Conservation (phyloP, 2,888 invertebrate genomes). For the Sinotaia quadrata region DNA sequence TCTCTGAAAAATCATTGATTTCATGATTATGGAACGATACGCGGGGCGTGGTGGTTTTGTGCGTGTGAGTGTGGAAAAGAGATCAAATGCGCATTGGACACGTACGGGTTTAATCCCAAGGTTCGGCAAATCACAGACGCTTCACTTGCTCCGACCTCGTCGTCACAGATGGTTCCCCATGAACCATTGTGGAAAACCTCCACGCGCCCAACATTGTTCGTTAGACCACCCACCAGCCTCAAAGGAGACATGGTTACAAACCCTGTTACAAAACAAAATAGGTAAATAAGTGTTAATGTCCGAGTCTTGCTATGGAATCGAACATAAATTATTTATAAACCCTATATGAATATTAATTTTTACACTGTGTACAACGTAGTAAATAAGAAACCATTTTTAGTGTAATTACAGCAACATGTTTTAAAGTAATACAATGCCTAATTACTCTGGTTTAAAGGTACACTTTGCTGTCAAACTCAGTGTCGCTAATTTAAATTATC, state of each 20-base stretch:
- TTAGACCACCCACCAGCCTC: constrained; percentile 22
- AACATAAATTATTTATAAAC: too few relatives aligned
- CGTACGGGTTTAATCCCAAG: constrained; percentile 27
- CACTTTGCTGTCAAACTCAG: too few relatives aligned
- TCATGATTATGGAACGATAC: too few relatives aligned
- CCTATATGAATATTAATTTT: too few relatives aligned
- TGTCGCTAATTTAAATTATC: too few relatives aligned
- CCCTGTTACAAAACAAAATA: background rate
- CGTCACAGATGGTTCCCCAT: constrained; percentile 58
- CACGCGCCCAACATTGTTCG: constrained; percentile 43
- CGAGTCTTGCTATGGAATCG: too few relatives aligned
- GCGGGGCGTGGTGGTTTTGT: background rate
- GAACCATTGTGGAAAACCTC: constrained; percentile 48
- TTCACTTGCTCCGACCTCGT: constrained; percentile 30
- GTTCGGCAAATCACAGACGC: constrained; percentile 36
- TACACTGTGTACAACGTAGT: too few relatives aligned
- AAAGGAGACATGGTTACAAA: constrained; percentile 7
- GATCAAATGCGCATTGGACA: background rate
- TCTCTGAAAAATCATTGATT: too few relatives aligned
- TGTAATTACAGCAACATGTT: too few relatives aligned
- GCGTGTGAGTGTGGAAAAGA: background rate
- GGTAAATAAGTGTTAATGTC: background rate
- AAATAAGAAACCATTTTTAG: too few relatives aligned
- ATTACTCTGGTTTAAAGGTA: too few relatives aligned
- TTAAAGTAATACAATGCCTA: too few relatives aligned